Evolutionary conservation across 2,797 vertebrate species (phyloP), one percentile per base, ranked within the genome.

Genomic region (Spinus olivaceus): DNA sequence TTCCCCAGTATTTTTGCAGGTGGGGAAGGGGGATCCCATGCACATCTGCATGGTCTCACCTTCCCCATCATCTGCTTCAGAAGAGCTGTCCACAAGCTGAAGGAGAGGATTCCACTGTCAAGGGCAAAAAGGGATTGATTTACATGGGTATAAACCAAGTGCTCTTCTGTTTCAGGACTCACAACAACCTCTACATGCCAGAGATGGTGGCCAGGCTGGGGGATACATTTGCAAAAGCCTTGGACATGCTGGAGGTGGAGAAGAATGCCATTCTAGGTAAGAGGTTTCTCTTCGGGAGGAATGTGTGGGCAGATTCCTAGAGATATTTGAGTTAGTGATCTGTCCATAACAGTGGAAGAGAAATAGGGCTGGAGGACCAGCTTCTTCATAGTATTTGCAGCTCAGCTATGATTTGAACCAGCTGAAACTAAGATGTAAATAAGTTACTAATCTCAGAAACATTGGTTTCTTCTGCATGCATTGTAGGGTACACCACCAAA

Each of bases 201-300:
- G 99, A 99, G 96, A 98, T 99, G 97, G 83, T 98, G 94, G 97
- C 98, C 91, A 98, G 98, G 81, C 98, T 99, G 92, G 99, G 99
- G 24, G 98, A 99, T 47, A 98, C 98, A 4, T 99, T 99, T 94
- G 95, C 97, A 65, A 98, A 97, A 76, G 98, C 98, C 35, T 97
- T 99, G 41, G 99, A 99, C 41, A 97, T 99, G 97, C 98, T 99
- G 97, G 99, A 99, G 24, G 97, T 97, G 49, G 99, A 99, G 92
- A 99, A 98, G 97, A 99, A 99, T 66, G 88, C 98, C 77, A 98
- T 99, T 97, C 98, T 99, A 85, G 99, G 99, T 99, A 97, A 98
- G 97, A 92, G 54, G 32, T 49, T 66, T 50, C 54, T 95, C 67
- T 74, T 66, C 0, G 0, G 27, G 49, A 66, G 15, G 22, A 74